Conservation (phyloP, 2,888 invertebrate genomes). For the Heterodera filipjevi region DNA sequence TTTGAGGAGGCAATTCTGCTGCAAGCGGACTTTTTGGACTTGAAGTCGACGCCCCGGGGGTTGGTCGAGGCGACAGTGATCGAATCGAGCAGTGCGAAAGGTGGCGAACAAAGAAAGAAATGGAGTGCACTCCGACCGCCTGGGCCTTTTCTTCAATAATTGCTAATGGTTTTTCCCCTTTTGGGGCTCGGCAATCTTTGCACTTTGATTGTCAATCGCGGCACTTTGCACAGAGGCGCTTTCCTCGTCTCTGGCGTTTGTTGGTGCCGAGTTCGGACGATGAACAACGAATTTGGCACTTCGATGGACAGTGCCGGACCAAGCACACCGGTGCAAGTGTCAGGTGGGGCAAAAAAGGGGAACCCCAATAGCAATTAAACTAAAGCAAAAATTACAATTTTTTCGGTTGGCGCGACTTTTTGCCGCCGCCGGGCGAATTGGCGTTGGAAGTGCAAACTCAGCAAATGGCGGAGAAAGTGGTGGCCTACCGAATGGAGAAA, state of each 20-base stretch:
- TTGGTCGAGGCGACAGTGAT: constrained; percentile 86
- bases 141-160: constrained; percentile 13
- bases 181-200: constrained; percentile 75
- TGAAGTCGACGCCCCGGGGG: constrained; percentile 82
- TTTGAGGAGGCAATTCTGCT: constrained; percentile 67
- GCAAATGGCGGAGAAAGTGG: constrained; percentile 73
- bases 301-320: constrained; percentile 52
- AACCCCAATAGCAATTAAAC: background rate
- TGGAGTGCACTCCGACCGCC: background rate
- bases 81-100: constrained; percentile 78
- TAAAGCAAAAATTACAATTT: constrained; percentile 8
- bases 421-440: constrained; percentile 86
- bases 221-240: constrained; percentile 79
- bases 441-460: constrained; percentile 82
- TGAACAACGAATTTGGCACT: constrained; percentile 58
- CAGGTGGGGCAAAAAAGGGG: constrained; percentile 37
- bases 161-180: background rate
- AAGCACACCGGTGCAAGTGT: constrained; percentile 55
- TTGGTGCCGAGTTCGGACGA: constrained; percentile 69
- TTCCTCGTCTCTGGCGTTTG: constrained; percentile 81
- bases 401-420: constrained; percentile 79
- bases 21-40: constrained; percentile 79
- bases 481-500: constrained; percentile 74
- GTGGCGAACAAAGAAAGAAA: constrained; percentile 56
- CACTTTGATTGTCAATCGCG: constrained; percentile 82